A percentile compares a stretch with the other conserved stretches of the same genome.
Evolutionary conservation across 2,797 vertebrate genomes (phyloP).

Genomic region (Hemibagrus guttatus): DNA sequence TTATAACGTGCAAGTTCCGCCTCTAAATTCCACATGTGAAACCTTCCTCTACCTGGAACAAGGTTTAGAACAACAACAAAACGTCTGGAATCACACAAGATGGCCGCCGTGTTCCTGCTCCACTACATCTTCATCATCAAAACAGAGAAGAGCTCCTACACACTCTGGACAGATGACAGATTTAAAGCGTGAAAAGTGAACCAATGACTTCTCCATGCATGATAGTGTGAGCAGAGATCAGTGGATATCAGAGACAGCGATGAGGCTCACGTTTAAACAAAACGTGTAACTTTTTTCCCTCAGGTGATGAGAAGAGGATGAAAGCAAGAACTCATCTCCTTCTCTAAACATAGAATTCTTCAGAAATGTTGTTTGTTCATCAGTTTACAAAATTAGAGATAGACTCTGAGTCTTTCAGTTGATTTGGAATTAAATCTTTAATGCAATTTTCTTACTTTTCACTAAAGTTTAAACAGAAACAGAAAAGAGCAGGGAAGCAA

Average conservation of each 20-base stretch:
- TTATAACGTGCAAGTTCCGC: too few relatives aligned
- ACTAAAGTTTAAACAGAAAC: neutral
- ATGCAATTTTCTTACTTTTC: neutral
- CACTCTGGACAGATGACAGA: neutral
- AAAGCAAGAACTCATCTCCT: neutral
- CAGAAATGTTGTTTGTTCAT: neutral
- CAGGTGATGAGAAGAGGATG: neutral
- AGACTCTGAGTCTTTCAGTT: neutral
- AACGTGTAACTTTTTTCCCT: neutral
- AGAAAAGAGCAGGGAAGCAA: neutral
- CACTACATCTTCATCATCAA: neutral
- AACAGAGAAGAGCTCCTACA: neutral
- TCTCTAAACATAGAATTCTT: neutral
- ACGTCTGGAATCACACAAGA: neutral
- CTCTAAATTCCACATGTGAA: too few relatives aligned
- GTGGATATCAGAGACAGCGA: neutral
- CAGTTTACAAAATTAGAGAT: neutral
- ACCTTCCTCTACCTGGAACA: too few relatives aligned
- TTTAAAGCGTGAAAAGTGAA: neutral
- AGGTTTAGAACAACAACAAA: too few relatives aligned
- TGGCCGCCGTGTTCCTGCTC: neutral
- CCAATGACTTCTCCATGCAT: neutral
- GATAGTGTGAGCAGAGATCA: too few relatives aligned
- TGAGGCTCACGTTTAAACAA: neutral
- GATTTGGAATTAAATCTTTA: neutral